Base-by-base conservation (phyloP, 2,797 vertebrate species). In the Babyrousa celebensis region DNA sequence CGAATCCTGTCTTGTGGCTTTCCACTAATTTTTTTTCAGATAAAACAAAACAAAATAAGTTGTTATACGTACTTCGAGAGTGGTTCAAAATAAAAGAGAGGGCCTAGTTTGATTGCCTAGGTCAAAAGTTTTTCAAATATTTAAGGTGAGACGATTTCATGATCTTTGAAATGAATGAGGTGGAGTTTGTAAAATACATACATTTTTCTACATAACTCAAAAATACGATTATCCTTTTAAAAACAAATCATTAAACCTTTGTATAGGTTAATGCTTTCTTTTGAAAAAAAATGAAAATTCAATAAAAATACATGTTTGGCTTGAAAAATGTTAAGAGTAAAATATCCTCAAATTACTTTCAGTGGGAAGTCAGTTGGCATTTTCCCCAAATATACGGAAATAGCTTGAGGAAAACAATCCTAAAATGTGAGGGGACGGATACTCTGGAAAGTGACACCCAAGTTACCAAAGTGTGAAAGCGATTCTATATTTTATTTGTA, bases 241-340 rank as follows among this genome's bases (percentile, higher is more conserved):
- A 89, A 96, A 21, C 3, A 95, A 88, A 84, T 78, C 20, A 83
- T 95, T 52, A 89, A 11, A 21, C 18, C 25, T 71, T 95, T 2
- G 11, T 58, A 77, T 29, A 78, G 3, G 60, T 94, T 80, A 68
- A 79, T 74, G 6, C 18, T 25, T 58, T 93, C 15, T 74, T 96
- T 87, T 14, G 6, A 62, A 71, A 92, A 92, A 52, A 40, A n/a
- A 40, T 6, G 52, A 65, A 14, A 43, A 67, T 74, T 54, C 14
- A 84, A 56, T 43, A 60, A 94, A 88, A 87, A 52, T 60, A 48
- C 9, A 91, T 89, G 48, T 65, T 72, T 72, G 36, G 15, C 43
- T 93, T 85, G 52, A 94, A 96, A 85, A 94, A 48, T 75, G n/a
- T 90, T 65, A 43, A 93, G 36, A 75, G 62, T 60, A 72, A 80